phyloP scores from a whole-genome alignment of 2,888 invertebrate species.

The Heliconius ethilla region DNA sequence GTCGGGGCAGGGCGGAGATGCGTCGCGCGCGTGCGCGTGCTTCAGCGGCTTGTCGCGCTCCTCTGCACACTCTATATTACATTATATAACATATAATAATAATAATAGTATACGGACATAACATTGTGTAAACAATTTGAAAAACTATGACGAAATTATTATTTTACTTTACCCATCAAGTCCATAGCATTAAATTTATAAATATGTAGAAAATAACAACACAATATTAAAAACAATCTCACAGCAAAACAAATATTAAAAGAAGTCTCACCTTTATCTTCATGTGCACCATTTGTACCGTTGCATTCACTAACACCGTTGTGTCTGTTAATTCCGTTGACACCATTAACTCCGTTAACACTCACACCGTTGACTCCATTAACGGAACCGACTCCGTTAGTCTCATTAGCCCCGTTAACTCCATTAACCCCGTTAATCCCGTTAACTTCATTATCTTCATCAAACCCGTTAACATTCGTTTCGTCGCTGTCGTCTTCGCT shows the following conservation, averaged over 20 bases:
- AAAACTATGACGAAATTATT: too few relatives aligned
- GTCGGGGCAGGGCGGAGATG: constrained; percentile 81
- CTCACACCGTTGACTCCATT: constrained; percentile 49
- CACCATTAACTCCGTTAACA: constrained; percentile 51
- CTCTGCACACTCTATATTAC: constrained; percentile 43
- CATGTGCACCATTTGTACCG: constrained; percentile 65
- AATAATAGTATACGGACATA: background rate
- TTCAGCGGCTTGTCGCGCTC: constrained; percentile 70
- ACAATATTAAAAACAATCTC: too few relatives aligned
- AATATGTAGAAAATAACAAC: too few relatives aligned
- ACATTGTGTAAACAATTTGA: too few relatives aligned
- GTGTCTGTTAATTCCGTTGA: constrained; percentile 45
- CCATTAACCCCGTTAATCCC: constrained; percentile 51
- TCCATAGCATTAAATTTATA: background rate
- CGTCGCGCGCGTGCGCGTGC: constrained; percentile 75
- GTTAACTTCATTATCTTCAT: constrained; percentile 51
- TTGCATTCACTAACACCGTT: constrained; percentile 54
- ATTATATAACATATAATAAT: background rate
- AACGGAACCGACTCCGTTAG: constrained; percentile 47
- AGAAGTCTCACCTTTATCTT: constrained; percentile 60
- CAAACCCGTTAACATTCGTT: constrained; percentile 48
- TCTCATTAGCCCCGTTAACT: constrained; percentile 42
- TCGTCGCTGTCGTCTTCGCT: constrained; percentile 60
- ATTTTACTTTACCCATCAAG: background rate
- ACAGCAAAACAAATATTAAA: background rate